Conservation (phyloP, 2,113 vertebrate species). For the Circaetus cinerascens region DNA sequence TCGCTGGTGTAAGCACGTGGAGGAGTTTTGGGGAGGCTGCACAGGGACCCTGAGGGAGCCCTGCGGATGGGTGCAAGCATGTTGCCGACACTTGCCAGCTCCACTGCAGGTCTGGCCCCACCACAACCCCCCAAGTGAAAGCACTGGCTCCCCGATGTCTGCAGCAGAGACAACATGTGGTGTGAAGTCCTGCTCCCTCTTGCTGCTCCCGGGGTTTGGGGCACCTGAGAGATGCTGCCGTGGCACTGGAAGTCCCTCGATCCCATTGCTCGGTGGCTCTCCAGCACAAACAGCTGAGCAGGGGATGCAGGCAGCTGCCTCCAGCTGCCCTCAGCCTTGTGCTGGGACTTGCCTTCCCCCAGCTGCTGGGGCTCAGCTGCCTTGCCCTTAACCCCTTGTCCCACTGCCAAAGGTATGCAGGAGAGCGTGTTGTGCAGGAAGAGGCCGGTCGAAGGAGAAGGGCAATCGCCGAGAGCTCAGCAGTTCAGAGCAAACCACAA, state of each 20-base stretch:
- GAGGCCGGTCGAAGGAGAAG: not conserved
- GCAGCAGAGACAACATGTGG: not conserved
- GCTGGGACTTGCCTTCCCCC: not conserved
- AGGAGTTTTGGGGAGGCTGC: not conserved
- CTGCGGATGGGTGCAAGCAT: accelerated
- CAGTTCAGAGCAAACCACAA: not conserved
- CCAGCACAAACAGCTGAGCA: not conserved
- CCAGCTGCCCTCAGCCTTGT: constrained; percentile 1
- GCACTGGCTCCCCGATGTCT: accelerated
- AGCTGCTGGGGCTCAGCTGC: not conserved
- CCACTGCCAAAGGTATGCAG: not conserved
- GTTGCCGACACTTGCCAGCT: accelerated
- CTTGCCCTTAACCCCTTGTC: not conserved
- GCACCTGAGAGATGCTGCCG: not conserved
- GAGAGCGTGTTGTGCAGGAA: constrained; percentile 21
- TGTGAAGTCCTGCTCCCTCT: not conserved
- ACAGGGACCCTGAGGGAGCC: not conserved
- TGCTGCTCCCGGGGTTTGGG: not conserved
- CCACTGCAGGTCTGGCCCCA: not conserved
- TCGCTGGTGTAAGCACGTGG: accelerated
- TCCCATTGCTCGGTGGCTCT: accelerated
- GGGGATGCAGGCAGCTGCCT: not conserved
- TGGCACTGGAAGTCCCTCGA: not conserved
- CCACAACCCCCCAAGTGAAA: not conserved
- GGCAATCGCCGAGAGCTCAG: not conserved